Percentiles rank a stretch among this genome's conserved stretches.
Evolutionary conservation across 1,140 invertebrate species (phyloP).

Genomic region (Uloborus diversus): DNA sequence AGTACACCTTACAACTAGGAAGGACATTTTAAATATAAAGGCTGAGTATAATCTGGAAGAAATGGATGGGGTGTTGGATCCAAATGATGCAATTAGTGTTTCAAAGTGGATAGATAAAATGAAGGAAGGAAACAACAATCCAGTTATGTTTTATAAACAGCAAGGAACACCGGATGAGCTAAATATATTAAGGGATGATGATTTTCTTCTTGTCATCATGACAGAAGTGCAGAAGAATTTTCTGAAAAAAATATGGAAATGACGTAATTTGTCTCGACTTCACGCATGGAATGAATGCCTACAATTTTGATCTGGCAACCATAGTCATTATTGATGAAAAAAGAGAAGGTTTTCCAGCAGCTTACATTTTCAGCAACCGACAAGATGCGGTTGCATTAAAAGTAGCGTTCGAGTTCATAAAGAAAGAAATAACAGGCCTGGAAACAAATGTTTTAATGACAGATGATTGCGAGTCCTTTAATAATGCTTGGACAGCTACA

Average conservation of each 20-base stretch:
- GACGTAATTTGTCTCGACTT: constrained; percentile 1
- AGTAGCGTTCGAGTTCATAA: too few species aligned
- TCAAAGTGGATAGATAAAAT: too few species aligned
- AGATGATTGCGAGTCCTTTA: neutral
- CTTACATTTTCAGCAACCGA: neutral
- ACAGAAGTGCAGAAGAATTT: neutral
- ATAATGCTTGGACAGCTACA: neutral
- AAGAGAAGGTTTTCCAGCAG: neutral
- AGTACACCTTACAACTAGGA: too few species aligned
- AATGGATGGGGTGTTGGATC: too few species aligned
- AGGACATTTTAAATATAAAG: too few species aligned
- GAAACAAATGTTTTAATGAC: neutral
- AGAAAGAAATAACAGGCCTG: neutral
- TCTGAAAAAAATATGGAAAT: neutral
- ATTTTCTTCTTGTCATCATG: neutral
- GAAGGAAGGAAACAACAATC: too few species aligned
- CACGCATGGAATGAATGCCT: neutral
- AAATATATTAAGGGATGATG: neutral
- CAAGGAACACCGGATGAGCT: too few species aligned
- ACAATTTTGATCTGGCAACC: neutral
- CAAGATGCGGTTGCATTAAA: neutral
- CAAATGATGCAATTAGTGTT: too few species aligned
- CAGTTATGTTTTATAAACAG: too few species aligned
- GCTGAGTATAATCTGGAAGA: too few species aligned
- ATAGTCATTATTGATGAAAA: neutral